Evolutionary conservation across 2,888 invertebrate species (phyloP), one percentile per base, ranked within the genome.

Genomic region (Lutraria lutraria): DNA sequence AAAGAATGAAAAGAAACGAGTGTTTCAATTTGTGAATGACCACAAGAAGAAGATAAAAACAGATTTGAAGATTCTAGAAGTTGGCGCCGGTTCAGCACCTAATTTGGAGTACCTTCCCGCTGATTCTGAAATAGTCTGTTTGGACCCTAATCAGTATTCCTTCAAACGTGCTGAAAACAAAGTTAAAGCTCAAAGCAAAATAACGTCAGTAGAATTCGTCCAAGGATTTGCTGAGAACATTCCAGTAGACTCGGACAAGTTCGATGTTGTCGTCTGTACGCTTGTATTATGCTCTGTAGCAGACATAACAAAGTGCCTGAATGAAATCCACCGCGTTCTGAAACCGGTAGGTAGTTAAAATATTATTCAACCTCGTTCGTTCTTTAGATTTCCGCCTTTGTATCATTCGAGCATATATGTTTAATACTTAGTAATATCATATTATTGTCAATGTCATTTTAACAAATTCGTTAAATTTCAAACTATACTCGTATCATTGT

Each of bases 261-360:
- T 94, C 85, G 96, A 96, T 92, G 95, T 94, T 54, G 96, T 96
- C 0, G 93, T 96, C 0, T 94, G 93, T 81, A 95, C 96, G 10
- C 85, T 95, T 10, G 95, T 96, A 0, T 86, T 96, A 25, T 96
- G 96, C 85, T 92, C 94, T 4, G 95, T 96, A 4, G 82, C 85
- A 72, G 92, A 95, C 89, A 86, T 91, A 0, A 88, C 91, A n/a
- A 90, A 91, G 52, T 92, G 91, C 10, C 80, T 96, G 43, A 68
- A 88, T 29, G 96, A 96, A 92, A 91, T 96, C 6, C 93, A 93
- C 72, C 91, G 96, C 53, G 94, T 96, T 68, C 88, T 96, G 10
- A 95, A 94, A 91, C 94, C 94, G 34, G 96, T 96, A 93, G 91
- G 94, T 92, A 43, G 8, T 43, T 91, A 43, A 4, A 43, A 43